A percentile compares a stretch with the other conserved stretches of the same genome.
Evolutionary conservation across 2,113 vertebrate genomes (phyloP).

Genomic region (Psittacara wagleri): DNA sequence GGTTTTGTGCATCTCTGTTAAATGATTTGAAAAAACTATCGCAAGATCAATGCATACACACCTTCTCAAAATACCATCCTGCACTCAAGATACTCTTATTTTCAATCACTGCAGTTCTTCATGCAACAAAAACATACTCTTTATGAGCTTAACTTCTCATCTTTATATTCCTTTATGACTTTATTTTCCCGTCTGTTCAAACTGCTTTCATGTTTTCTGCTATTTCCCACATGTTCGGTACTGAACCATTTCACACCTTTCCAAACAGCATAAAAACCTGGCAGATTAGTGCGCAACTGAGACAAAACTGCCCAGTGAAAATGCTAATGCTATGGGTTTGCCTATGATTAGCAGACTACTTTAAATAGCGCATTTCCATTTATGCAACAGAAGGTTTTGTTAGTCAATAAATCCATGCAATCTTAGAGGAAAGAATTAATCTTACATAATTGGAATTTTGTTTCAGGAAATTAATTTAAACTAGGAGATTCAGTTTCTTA

Average conservation of each 20-base stretch:
- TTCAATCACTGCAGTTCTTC: neutral
- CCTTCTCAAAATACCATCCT: neutral
- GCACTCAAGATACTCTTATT: neutral
- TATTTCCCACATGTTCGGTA: neutral
- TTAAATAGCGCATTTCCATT: slow-evolving; percentile 14
- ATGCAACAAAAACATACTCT: neutral
- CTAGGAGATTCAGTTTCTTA: slow-evolving; percentile 37
- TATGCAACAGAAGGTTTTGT: slow-evolving; percentile 16
- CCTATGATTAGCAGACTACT: neutral
- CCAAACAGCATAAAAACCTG: neutral
- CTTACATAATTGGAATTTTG: slow-evolving; percentile 26
- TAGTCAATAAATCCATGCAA: slow-evolving; percentile 29
- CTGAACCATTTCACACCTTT: neutral
- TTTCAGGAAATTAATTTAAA: slow-evolving; percentile 54
- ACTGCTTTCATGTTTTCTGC: neutral
- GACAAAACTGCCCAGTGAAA: neutral
- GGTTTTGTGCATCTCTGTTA: slow-evolving; percentile 15
- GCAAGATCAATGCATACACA: neutral
- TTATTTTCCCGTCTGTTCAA: neutral
- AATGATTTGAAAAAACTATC: slow-evolving; percentile 2
- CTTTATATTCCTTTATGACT: neutral
- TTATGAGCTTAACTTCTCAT: neutral
- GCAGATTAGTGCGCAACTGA: neutral
- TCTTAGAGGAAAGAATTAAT: slow-evolving; percentile 39
- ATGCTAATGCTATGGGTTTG: neutral